Percentiles rank a stretch among this genome's conserved stretches.
phyloP scores from a whole-genome alignment of 2,888 invertebrate genomes.

The Biston stratarius region DNA sequence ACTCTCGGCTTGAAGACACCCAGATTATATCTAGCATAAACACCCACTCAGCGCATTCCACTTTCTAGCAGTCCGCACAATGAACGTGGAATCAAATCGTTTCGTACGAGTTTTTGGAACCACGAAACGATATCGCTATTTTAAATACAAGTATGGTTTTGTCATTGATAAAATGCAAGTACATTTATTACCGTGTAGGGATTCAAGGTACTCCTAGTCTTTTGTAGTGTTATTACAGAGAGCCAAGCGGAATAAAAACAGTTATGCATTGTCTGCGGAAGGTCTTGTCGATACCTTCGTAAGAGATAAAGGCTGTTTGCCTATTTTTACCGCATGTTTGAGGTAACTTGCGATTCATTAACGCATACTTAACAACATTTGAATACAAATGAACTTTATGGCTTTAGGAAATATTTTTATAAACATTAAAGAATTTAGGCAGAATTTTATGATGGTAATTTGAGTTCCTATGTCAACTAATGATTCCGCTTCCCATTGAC shows the following conservation, averaged over 20 bases:
- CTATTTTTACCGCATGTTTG: conserved; percentile 21
- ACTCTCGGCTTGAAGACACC: too few species aligned
- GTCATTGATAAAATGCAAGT: too few species aligned
- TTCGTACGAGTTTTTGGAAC: too few species aligned
- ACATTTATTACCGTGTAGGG: conserved; percentile 14
- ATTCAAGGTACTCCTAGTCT: conserved; percentile 9
- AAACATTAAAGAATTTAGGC: conserved; percentile 11
- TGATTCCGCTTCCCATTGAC: conserved; percentile 16
- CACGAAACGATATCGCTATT: too few species aligned
- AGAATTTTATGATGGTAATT: conserved; percentile 15
- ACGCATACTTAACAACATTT: conserved; percentile 24
- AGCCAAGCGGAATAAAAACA: conserved; percentile 35
- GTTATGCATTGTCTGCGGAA: conserved; percentile 39
- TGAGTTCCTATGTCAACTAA: conserved; percentile 11
- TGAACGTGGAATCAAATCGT: too few species aligned
- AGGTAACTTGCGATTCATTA: conserved; percentile 19
- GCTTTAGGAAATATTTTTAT: conserved; percentile 22
- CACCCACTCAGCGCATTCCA: too few species aligned
- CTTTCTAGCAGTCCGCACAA: too few species aligned
- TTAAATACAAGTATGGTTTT: too few species aligned
- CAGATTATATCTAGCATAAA: too few species aligned
- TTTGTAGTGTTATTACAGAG: conserved; percentile 19
- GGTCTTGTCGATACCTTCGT: conserved; percentile 34
- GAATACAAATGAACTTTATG: conserved; percentile 24
- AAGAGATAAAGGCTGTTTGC: conserved; percentile 30